Percentiles rank a stretch among this genome's conserved stretches.
phyloP scores from a whole-genome alignment of 2,888 invertebrate genomes.

The Odontocolon sp. region DNA sequence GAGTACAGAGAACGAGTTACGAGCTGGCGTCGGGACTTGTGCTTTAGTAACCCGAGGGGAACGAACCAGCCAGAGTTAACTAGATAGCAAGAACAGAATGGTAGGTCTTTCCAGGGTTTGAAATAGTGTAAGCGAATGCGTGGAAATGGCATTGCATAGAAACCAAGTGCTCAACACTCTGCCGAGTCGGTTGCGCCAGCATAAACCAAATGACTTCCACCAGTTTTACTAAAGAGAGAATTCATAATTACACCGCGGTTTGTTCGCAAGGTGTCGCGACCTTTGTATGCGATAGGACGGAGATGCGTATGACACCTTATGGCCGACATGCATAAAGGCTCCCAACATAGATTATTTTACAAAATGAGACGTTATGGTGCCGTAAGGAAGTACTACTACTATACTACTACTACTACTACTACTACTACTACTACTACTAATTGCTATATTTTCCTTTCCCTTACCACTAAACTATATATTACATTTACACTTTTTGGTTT shows the following conservation, averaged over 20 bases:
- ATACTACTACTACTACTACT: no score
- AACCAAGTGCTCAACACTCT: conserved; percentile 14
- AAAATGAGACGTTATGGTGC: conserved; percentile 38
- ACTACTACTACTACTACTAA: conserved; percentile 13
- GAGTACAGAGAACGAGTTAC: conserved; percentile 15
- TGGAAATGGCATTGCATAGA: conserved; percentile 30
- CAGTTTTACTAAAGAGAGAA: conserved; percentile 68
- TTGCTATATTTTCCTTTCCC: no score
- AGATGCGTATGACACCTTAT: conserved; percentile 49
- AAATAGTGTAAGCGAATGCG: conserved; percentile 65
- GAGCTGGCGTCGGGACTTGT: conserved; percentile 46
- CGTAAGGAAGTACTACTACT: neutral
- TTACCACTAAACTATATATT: no score
- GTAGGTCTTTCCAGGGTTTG: conserved; percentile 59
- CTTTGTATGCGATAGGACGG: neutral
- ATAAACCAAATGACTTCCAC: conserved; percentile 34
- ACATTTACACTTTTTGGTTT: no score
- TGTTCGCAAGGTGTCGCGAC: conserved; percentile 50
- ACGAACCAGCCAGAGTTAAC: conserved; percentile 70
- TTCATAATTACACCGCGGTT: conserved; percentile 73
- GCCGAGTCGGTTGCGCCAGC: neutral
- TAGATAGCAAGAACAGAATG: conserved; percentile 64
- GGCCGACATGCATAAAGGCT: conserved; percentile 18
- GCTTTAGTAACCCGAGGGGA: conserved; percentile 55
- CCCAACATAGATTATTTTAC: conserved; percentile 34